phyloP scores from a whole-genome alignment of 1,140 invertebrate genomes.

The Eurosta solidaginis region DNA sequence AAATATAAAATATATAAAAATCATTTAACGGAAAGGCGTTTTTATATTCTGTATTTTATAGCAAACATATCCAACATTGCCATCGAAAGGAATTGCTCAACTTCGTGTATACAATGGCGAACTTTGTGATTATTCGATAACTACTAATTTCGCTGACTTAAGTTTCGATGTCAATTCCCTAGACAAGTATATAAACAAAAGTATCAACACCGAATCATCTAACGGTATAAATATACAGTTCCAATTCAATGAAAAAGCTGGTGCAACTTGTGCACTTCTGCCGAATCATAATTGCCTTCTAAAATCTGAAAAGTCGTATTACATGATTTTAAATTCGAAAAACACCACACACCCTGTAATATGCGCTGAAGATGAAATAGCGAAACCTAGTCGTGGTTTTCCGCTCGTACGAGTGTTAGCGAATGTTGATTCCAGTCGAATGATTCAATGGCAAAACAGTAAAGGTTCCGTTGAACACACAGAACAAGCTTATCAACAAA shows the following conservation, averaged over 20 bases:
- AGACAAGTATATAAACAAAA: slow-evolving; percentile 51
- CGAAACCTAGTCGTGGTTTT: slow-evolving; percentile 50
- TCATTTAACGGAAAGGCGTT: too few species aligned
- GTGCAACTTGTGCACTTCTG: slow-evolving; percentile 31
- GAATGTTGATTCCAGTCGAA: slow-evolving; percentile 35
- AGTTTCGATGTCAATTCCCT: slow-evolving; percentile 44
- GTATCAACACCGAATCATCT: background rate
- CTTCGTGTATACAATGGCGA: slow-evolving; percentile 74
- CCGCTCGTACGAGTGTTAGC: slow-evolving; percentile 45
- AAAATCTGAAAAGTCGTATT: slow-evolving; percentile 51
- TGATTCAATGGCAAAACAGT: slow-evolving; percentile 38
- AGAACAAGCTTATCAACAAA: slow-evolving; percentile 39
- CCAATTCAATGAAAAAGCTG: background rate
- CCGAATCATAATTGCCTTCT: background rate
- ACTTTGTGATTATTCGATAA: slow-evolving; percentile 56
- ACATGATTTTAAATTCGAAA: slow-evolving; percentile 58
- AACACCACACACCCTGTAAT: slow-evolving; percentile 22
- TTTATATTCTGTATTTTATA: too few species aligned
- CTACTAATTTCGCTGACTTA: slow-evolving; percentile 32
- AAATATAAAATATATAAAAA: too few species aligned
- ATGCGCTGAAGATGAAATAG: slow-evolving; percentile 43
- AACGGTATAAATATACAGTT: background rate
- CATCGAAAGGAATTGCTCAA: slow-evolving; percentile 66
- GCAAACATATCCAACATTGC: slow-evolving; percentile 70
- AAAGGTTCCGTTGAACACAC: slow-evolving; percentile 39